Conservation (phyloP, 2,797 vertebrate genomes). For the Acanthis flammea region DNA sequence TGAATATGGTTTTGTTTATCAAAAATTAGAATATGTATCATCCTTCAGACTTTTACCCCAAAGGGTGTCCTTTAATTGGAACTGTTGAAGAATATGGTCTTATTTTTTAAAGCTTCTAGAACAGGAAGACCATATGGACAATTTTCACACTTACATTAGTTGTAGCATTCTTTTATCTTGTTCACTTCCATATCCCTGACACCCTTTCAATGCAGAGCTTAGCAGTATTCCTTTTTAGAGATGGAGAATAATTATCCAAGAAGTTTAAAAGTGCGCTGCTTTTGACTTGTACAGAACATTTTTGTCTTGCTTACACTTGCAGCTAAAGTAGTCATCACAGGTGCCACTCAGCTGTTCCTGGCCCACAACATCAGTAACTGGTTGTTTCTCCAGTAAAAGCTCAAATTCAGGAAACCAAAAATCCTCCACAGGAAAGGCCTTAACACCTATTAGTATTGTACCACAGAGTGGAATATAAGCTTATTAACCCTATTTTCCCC, state of each 20-base stretch:
- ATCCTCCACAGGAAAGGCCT: not conserved
- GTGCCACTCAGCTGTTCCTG: not conserved
- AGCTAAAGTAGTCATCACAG: not conserved
- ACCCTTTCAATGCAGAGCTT: not conserved
- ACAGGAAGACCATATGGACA: not conserved
- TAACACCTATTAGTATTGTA: not conserved
- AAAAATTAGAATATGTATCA: not conserved
- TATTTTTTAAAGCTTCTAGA: not conserved
- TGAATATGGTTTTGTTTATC: not conserved
- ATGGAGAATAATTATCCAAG: not conserved
- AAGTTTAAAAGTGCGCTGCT: not conserved
- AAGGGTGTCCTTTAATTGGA: not conserved
- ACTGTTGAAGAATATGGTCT: not conserved
- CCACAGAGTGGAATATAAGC: not conserved
- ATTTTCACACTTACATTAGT: slow-evolving; percentile 33
- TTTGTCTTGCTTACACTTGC: not conserved
- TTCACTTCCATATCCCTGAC: slow-evolving; percentile 17
- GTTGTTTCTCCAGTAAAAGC: not conserved
- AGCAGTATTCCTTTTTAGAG: not conserved
- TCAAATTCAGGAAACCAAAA: not conserved
- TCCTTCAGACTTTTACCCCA: not conserved
- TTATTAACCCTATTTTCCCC: not conserved
- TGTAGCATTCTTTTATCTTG: slow-evolving; percentile 12
- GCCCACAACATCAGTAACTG: not conserved
- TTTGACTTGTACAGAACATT: not conserved